Conservation (phyloP, 2,888 invertebrate species). For the Cerceris ruficornis region DNA sequence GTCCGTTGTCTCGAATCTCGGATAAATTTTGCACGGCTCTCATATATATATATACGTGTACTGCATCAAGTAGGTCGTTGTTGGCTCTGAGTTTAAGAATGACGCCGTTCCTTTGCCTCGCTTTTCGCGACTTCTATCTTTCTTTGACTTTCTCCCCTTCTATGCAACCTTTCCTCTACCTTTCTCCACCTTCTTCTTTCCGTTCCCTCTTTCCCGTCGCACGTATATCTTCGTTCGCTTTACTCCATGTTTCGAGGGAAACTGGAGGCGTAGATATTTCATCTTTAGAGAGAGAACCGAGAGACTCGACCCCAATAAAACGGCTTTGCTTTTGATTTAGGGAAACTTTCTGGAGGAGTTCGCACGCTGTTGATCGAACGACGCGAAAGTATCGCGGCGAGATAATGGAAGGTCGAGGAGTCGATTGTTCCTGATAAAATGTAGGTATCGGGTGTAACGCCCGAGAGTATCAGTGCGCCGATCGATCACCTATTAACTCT, state of each 20-base stretch:
- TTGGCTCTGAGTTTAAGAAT: constrained; percentile 28
- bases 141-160: background rate
- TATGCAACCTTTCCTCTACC: background rate
- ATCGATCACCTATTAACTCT: too few relatives aligned
- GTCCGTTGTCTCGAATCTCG: constrained; percentile 55
- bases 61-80: constrained; percentile 36
- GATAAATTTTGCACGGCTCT: constrained; percentile 59
- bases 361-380: constrained; percentile 9
- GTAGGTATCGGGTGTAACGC: background rate
- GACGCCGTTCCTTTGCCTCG: background rate
- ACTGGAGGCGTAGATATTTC: constrained; percentile 11
- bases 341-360: constrained; percentile 15
- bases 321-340: constrained; percentile 17
- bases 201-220: background rate
- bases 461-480: background rate
- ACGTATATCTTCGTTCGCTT: constrained; percentile 8
- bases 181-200: background rate
- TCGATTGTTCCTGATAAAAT: constrained; percentile 1
- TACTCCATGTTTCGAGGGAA: background rate
- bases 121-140: background rate
- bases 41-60: too few relatives aligned
- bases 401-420: background rate
- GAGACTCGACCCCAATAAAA: constrained; percentile 11
- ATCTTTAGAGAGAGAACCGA: constrained; percentile 11
- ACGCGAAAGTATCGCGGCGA: constrained; percentile 4